phyloP scores from a whole-genome alignment of 2,113 vertebrate genomes.

The Collichthys lucidus region DNA sequence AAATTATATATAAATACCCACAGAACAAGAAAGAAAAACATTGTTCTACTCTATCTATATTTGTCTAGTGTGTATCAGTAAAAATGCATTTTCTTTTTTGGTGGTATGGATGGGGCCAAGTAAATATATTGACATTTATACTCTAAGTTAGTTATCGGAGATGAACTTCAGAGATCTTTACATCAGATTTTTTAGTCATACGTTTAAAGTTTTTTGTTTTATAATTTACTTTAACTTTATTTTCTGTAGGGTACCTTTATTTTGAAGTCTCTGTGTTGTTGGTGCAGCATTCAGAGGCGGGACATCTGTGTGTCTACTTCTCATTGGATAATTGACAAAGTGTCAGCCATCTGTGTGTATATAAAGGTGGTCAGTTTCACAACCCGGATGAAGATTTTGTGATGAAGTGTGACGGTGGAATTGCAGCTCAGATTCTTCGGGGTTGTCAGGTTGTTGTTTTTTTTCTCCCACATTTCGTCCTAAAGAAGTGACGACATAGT shows the following conservation, averaged over 20 bases:
- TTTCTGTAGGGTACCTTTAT: not conserved
- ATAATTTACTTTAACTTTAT: not conserved
- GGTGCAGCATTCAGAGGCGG: not conserved
- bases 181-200: not conserved
- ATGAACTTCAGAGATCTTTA: too few species aligned
- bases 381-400: too few species aligned
- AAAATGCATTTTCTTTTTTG: too few species aligned
- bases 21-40: too few species aligned
- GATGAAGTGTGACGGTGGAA: too few species aligned
- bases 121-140: not conserved
- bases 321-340: slow-evolving; percentile 8
- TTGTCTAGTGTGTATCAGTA: too few species aligned
- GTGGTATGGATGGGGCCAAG: too few species aligned
- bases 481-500: not conserved
- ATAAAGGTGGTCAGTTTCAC: not conserved
- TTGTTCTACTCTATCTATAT: too few species aligned
- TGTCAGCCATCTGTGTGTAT: not conserved
- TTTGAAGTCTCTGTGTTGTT: not conserved
- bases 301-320: not conserved
- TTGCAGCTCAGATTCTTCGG: not conserved
- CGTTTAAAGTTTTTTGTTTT: not conserved
- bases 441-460: too few species aligned
- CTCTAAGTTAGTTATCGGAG: not conserved
- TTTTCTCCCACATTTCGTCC: too few species aligned
- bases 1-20: too few species aligned